Conservation (phyloP, 2,888 invertebrate species). For the Diloba caeruleocephala region DNA sequence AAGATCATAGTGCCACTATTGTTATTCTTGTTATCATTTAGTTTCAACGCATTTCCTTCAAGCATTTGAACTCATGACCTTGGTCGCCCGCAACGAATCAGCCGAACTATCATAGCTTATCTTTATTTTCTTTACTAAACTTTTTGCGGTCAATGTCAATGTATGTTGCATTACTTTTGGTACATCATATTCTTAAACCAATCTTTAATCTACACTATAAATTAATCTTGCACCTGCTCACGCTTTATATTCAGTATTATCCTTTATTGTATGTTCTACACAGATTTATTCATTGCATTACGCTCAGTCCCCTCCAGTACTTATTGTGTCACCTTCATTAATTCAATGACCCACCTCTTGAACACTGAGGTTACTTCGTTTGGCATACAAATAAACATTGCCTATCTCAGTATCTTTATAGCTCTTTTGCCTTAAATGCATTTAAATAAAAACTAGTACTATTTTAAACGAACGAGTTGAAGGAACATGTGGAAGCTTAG, state of each 20-base stretch:
- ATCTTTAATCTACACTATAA: neutral
- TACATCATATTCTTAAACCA: too few species aligned
- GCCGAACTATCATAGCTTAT: too few species aligned
- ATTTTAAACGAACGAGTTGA: neutral
- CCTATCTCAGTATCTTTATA: slow-evolving; percentile 26
- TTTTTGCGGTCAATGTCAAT: too few species aligned
- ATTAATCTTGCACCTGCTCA: slow-evolving; percentile 13
- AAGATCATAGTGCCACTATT: too few species aligned
- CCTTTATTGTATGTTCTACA: slow-evolving; percentile 31
- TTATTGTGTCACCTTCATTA: slow-evolving; percentile 53
- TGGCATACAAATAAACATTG: slow-evolving; percentile 45
- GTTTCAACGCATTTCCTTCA: too few species aligned
- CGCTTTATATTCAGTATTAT: slow-evolving; percentile 37
- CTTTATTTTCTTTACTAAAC: too few species aligned
- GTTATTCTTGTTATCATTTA: too few species aligned
- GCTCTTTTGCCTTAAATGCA: slow-evolving; percentile 24
- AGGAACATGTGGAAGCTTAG: too few species aligned
- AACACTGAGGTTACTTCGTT: slow-evolving; percentile 19
- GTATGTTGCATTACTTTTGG: too few species aligned
- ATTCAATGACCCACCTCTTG: slow-evolving; percentile 51
- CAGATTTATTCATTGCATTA: slow-evolving; percentile 35
- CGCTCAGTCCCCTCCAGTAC: slow-evolving; percentile 34
- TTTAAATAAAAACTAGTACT: slow-evolving; percentile 36
- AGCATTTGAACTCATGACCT: too few species aligned
- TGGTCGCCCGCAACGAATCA: too few species aligned